Percentiles rank a stretch among this genome's conserved stretches.
These are phyloP conservation scores for Clupea harengus DNA, from an alignment of 2,113 vertebrate species.

Conservation along the genomic window DNA sequence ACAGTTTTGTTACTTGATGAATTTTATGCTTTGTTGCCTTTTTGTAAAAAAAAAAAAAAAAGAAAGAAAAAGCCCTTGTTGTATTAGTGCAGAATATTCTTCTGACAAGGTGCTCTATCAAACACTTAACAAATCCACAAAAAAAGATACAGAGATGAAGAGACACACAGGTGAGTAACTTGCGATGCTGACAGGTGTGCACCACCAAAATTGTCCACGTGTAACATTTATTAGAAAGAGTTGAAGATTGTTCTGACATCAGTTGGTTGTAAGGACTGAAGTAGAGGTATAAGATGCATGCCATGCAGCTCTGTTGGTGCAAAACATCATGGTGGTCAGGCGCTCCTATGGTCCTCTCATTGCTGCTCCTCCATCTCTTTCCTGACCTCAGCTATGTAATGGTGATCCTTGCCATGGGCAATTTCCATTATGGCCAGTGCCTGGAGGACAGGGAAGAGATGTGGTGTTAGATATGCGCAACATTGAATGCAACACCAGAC, in stretches of 20 bases:
- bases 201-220: background rate
- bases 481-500: background rate
- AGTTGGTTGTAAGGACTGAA: conserved; percentile 22
- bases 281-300: conserved; percentile 56
- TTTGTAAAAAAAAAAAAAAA: conserved; percentile 28
- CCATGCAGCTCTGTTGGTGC: conserved; percentile 52
- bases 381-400: conserved; percentile 90
- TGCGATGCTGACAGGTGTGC: conserved; percentile 26
- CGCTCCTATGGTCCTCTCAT: conserved; percentile 11
- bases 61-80: background rate
- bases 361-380: conserved; percentile 83
- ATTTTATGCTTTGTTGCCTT: conserved; percentile 31
- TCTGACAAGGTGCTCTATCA: conserved; percentile 7
- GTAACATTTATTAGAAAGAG: conserved; percentile 26
- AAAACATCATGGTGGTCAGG: conserved; percentile 9
- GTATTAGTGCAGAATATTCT: conserved; percentile 25
- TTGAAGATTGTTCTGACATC: conserved; percentile 34
- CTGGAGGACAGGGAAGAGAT: conserved; percentile 63
- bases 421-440: conserved; percentile 95
- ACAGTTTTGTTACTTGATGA: background rate
- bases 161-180: conserved; percentile 23
- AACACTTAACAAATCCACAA: conserved; percentile 1
- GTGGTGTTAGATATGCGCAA: background rate
- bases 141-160: conserved; percentile 8
- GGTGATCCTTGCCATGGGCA: conserved; percentile 93